Evolutionary conservation across 2,797 vertebrate genomes (phyloP).

Genomic region (Enoplosus armatus): DNA sequence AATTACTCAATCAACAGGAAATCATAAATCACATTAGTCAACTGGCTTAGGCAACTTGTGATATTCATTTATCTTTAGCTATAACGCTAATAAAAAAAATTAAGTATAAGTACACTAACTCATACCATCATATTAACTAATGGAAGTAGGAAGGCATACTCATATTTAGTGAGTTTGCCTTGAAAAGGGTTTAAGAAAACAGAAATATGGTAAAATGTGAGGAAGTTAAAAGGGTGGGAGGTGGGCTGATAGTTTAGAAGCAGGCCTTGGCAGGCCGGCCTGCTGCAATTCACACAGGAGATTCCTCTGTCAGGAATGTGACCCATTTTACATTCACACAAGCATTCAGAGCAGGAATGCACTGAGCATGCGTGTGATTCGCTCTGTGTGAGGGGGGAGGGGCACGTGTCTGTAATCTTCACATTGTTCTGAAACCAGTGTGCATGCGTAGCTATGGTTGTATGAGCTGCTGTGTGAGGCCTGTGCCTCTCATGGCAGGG

Average conservation of each 20-base stretch:
- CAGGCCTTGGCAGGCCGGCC: conserved; percentile 79
- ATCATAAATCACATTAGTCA: neutral
- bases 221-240: conserved; percentile 37
- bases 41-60: neutral
- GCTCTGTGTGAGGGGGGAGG: conserved; percentile 70
- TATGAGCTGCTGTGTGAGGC: conserved; percentile 55
- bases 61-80: neutral
- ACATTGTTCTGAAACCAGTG: conserved; percentile 78
- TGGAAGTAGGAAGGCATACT: neutral
- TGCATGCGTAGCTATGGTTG: conserved; percentile 60
- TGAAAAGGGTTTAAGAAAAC: neutral
- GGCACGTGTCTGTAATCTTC: conserved; percentile 76
- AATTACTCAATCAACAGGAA: neutral
- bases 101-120: neutral
- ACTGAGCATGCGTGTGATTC: conserved; percentile 74
- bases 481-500: conserved; percentile 53
- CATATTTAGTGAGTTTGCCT: neutral
- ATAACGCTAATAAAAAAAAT: neutral
- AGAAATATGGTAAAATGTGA: conserved; percentile 20
- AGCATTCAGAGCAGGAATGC: conserved; percentile 69
- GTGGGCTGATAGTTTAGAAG: conserved; percentile 52
- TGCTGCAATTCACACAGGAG: conserved; percentile 79
- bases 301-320: conserved; percentile 84
- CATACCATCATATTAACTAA: neutral
- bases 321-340: conserved; percentile 85